Evolutionary conservation across 2,888 invertebrate species (phyloP).

Genomic region (Andricus quercusramuli): DNA sequence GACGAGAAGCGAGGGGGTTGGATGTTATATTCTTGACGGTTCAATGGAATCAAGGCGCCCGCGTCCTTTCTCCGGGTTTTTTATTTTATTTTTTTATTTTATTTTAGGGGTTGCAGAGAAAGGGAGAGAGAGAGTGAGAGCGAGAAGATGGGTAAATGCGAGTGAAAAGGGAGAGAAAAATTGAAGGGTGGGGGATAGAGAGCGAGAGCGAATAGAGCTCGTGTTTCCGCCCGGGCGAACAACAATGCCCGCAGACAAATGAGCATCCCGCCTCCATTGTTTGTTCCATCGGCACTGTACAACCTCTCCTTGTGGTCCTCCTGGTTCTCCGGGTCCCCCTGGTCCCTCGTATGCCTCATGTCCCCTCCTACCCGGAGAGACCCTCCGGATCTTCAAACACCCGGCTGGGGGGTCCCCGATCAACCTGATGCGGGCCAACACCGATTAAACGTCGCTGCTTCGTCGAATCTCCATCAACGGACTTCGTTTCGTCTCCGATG

Average conservation of each 20-base stretch:
- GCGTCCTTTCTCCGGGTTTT: conserved; percentile 44
- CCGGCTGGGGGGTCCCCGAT: conserved; percentile 76
- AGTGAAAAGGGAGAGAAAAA: conserved; percentile 51
- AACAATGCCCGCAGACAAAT: conserved; percentile 79
- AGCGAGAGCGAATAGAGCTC: conserved; percentile 68
- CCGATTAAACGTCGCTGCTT: conserved; percentile 75
- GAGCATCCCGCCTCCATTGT: conserved; percentile 78
- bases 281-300: conserved; percentile 73
- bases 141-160: neutral
- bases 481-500: conserved; percentile 44
- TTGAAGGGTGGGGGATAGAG: conserved; percentile 47
- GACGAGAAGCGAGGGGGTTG: conserved; percentile 26
- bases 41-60: conserved; percentile 37
- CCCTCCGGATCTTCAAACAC: conserved; percentile 59
- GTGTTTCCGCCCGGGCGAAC: conserved; percentile 76
- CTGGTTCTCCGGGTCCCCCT: conserved; percentile 52
- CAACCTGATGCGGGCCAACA: conserved; percentile 77
- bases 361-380: conserved; percentile 48
- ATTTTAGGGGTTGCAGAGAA: conserved; percentile 36
- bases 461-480: conserved; percentile 71
- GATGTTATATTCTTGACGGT: conserved; percentile 26
- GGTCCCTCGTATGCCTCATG: conserved; percentile 53
- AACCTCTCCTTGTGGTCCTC: conserved; percentile 63
- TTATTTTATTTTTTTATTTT: neutral
- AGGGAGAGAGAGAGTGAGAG: conserved; percentile 13